Base-by-base conservation (phyloP, 2,888 invertebrate genomes). In the Heliconius hortense region DNA sequence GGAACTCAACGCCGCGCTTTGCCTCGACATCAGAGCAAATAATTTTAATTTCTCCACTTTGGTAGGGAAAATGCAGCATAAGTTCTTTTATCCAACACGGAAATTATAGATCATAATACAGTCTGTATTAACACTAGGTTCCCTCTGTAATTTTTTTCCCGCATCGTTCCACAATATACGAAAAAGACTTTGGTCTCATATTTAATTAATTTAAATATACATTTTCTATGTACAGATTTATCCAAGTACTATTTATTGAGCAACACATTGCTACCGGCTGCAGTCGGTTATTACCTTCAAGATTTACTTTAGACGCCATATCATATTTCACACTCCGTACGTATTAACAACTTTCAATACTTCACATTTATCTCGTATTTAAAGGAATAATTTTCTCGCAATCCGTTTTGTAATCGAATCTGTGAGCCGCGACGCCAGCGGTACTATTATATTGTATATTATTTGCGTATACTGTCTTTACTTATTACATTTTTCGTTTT, bases 391-490 rank as follows among this genome's bases (percentile, higher is more conserved):
- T 68, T 62, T 72, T 63, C 62, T 63, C 13, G 72, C 72, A 73
- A 73, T 67, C 68, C 43, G 56, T 63, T 77, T 56, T 59, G 73
- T 60, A 72, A 77, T 74, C 18, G 24, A 43, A 56, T 28, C 43
- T 35, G 48, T 74, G 63, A 68, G 73, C 67, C 67, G 67, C 63
- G 53, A 72, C 63, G 70, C 68, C 71, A 68, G 68, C 43, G 56
- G 39, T 59, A 67, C 68, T 72, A 74, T 76, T 75, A 77, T 75
- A 35, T 24, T 31, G 53, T 62, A 71, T 18, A 64, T 43, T 31
- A 71, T 21, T 13, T 28, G 11, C 0, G 4, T 31, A n/a, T 18
- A n/a, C 48, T 13, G 35, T 15, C 21, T 71, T 26, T 53, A n/a
- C 63, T 69, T 69, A 24, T 31, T 64, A 56, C 5, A 21, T 8